Evolutionary conservation across 35 echinoderm and acorn worm species (phyloP).

Genomic region (Heliocidaris erythrogramma): DNA sequence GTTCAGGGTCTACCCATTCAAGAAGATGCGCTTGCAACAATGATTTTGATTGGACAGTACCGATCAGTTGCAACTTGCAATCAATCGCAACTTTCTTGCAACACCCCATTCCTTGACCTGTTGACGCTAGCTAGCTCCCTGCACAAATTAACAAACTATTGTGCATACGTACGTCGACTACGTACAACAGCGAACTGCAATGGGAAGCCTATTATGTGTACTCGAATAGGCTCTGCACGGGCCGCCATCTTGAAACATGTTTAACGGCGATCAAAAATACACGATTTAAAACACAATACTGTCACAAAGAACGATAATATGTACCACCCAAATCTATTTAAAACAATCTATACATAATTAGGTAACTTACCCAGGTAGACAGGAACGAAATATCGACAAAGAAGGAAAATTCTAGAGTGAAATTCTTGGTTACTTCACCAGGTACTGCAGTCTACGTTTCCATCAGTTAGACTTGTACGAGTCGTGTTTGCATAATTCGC

Average conservation of each 20-base stretch:
- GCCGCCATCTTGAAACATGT: constrained; percentile 37
- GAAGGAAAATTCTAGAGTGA: not conserved
- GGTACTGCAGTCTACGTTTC: constrained; percentile 20
- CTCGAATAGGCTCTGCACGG: constrained; percentile 22
- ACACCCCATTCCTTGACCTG: too few relatives aligned
- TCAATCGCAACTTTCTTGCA: too few relatives aligned
- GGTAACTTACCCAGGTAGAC: not conserved
- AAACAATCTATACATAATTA: not conserved
- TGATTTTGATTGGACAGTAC: too few relatives aligned
- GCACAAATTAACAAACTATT: too few relatives aligned
- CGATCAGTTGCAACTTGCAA: too few relatives aligned
- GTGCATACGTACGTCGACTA: not conserved
- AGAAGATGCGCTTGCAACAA: too few relatives aligned
- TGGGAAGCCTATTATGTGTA: not conserved
- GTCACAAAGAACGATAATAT: not conserved
- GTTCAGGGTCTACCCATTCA: too few relatives aligned
- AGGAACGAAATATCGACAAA: not conserved
- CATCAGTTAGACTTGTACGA: not conserved
- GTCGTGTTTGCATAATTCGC: not conserved
- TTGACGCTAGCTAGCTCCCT: too few relatives aligned
- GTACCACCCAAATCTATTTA: not conserved
- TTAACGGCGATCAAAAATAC: not conserved
- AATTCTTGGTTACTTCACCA: not conserved
- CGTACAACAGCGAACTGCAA: not conserved
- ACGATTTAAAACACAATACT: not conserved